These are phyloP conservation scores for Calameuta pallipes DNA, from an alignment of 2,888 invertebrate genomes.

Conservation along the genomic window DNA sequence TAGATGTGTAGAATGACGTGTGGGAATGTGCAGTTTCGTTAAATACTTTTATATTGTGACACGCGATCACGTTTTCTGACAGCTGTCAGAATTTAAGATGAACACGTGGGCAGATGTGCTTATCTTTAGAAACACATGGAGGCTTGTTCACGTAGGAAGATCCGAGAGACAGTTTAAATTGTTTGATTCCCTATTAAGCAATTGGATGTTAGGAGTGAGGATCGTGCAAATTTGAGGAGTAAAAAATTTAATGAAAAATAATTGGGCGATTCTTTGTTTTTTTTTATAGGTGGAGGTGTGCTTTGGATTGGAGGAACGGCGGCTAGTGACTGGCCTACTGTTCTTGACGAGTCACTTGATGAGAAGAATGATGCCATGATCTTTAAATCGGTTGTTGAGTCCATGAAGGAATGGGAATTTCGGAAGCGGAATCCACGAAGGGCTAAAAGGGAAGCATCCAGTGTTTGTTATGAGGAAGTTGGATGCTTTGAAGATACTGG, in stretches of 20 bases:
- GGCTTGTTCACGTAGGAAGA: neutral
- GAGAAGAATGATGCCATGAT: slow-evolving; percentile 79
- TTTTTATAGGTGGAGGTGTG: neutral
- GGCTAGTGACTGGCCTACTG: slow-evolving; percentile 68
- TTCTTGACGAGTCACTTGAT: slow-evolving; percentile 77
- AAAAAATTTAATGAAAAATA: neutral
- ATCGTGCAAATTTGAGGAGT: neutral
- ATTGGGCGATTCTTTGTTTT: neutral
- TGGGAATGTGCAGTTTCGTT: neutral
- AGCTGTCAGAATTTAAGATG: neutral
- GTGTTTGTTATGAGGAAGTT: slow-evolving; percentile 88
- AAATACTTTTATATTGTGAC: neutral
- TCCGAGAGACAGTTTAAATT: neutral
- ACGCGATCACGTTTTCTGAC: neutral
- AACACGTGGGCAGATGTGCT: neutral
- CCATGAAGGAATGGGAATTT: slow-evolving; percentile 79
- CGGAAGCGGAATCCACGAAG: slow-evolving; percentile 68
- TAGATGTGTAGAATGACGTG: neutral
- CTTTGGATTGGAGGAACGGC: slow-evolving; percentile 28
- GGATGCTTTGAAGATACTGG: slow-evolving; percentile 94
- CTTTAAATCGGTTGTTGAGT: slow-evolving; percentile 78
- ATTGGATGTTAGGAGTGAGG: neutral
- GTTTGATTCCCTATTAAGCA: neutral
- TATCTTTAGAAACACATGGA: neutral
- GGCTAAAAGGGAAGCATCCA: slow-evolving; percentile 81